Conservation (phyloP, 1,140 invertebrate species). For the Oppia nitens region DNA sequence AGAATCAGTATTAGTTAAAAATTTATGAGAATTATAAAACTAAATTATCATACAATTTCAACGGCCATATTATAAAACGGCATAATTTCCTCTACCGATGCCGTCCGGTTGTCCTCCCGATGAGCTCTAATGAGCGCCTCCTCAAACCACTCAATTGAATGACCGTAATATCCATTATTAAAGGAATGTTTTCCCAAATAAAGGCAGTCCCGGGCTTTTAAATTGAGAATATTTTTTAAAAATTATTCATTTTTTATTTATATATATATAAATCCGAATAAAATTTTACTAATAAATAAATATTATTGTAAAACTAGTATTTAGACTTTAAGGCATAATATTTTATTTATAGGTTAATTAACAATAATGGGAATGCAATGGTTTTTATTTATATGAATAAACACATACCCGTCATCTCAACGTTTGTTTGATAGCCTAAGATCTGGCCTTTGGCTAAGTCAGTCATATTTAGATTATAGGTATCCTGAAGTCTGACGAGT, state of each 20-base stretch:
- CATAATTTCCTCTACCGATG: slow-evolving; percentile 25
- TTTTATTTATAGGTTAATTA: too few relatives aligned
- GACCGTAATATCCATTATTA: slow-evolving; percentile 29
- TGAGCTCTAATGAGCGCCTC: slow-evolving; percentile 25
- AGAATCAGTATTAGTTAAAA: not conserved
- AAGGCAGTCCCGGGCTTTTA: slow-evolving; percentile 27
- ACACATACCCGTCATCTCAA: slow-evolving; percentile 20
- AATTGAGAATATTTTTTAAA: not conserved
- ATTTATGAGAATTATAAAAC: not conserved
- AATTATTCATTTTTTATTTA: not conserved
- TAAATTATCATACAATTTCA: slow-evolving; percentile 22
- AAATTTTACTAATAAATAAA: not conserved
- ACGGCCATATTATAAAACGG: slow-evolving; percentile 27
- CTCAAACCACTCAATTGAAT: slow-evolving; percentile 31
- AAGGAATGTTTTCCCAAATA: slow-evolving; percentile 31
- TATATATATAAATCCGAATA: not conserved
- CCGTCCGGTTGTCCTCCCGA: slow-evolving; percentile 25
- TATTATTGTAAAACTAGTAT: not conserved
- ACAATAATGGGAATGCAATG: too few relatives aligned
- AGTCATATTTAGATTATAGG: slow-evolving; percentile 36
- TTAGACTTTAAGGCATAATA: too few relatives aligned
- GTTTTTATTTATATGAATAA: not conserved
- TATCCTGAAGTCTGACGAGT: slow-evolving; percentile 38
- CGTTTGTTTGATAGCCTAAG: slow-evolving; percentile 21
- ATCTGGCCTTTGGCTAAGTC: slow-evolving; percentile 32